Base-by-base conservation (phyloP, 2,888 invertebrate species). In the Ennomos quercinarius region DNA sequence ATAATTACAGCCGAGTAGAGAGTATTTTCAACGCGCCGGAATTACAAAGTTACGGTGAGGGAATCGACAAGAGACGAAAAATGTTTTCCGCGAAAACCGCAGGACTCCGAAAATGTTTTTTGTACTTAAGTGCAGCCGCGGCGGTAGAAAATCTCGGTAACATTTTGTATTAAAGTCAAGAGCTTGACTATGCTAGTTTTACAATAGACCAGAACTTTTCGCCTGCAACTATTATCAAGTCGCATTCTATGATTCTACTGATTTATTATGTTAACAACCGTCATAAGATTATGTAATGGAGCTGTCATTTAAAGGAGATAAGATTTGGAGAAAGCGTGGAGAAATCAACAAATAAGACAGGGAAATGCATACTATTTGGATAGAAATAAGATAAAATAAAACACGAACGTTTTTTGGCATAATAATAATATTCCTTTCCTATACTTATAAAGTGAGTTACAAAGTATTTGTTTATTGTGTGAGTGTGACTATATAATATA, bases 101-200 rank as follows among this genome's bases (percentile, higher is more conserved):
- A 81, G 77, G 74, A 70, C 78, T 77, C 77, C 81, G 72, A 86
- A 86, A 86, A 87, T 83, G 82, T 85, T 84, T 86, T 77, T 74
- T 80, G 77, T 79, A 80, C 81, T 83, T 81, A 79, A 84, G 77
- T 81, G 77, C 71, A 72, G 68, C 55, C 10, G 34, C 59, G 59
- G 34, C 56, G 72, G 74, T 74, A 71, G 75, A 83, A 86, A 86
- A 84, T 80, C 77, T 77, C 76, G 62, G 74, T 72, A 72, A 79
- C 76, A 83, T 85, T 84, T 84, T 74, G 73, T 71, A 27, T 6
- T 27, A 70, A 71, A 81, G 74, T 77, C 73, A 77, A 77, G 78
- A 74, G 79, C 27, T 37, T 52, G 48, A 52, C 67, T 64, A 55
- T 66, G 64, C 61, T 51, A 62, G 49, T 61, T 67, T 60, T 58